Evolutionary conservation across 2,797 vertebrate genomes (phyloP).

Genomic region (Chiloscyllium punctatum): DNA sequence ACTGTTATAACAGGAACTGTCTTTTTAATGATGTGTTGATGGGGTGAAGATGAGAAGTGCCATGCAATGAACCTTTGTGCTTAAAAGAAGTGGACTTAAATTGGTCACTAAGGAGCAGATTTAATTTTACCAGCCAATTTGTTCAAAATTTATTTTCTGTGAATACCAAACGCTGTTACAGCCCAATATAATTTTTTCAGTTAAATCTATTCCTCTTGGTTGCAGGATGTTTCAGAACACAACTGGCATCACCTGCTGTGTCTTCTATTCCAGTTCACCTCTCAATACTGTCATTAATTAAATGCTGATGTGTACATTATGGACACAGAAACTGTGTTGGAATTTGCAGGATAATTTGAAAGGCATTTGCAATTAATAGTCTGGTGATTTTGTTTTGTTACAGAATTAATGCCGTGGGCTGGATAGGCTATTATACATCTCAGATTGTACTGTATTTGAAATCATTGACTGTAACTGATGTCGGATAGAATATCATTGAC

Average conservation of each 20-base stretch:
- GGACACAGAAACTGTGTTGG: background rate
- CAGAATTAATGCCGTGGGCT: background rate
- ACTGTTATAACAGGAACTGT: too few relatives aligned
- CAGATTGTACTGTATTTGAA: background rate
- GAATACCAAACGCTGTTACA: background rate
- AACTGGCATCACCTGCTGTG: background rate
- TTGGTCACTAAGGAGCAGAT: background rate
- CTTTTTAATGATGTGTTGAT: too few relatives aligned
- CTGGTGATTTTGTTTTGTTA: background rate
- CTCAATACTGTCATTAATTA: background rate
- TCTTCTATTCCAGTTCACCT: background rate
- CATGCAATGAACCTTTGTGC: background rate
- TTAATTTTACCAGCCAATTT: background rate
- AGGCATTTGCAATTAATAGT: background rate
- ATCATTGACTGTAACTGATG: background rate
- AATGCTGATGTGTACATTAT: background rate
- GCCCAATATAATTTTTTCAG: background rate
- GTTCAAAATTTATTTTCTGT: background rate
- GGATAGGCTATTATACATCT: background rate
- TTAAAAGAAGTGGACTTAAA: background rate
- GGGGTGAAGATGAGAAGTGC: too few relatives aligned
- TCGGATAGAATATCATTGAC: background rate
- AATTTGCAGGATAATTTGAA: background rate
- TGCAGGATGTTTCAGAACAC: background rate
- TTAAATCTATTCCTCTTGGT: background rate